Base-by-base conservation (phyloP, 2,797 vertebrate genomes). In the Hephaestus fuliginosus region DNA sequence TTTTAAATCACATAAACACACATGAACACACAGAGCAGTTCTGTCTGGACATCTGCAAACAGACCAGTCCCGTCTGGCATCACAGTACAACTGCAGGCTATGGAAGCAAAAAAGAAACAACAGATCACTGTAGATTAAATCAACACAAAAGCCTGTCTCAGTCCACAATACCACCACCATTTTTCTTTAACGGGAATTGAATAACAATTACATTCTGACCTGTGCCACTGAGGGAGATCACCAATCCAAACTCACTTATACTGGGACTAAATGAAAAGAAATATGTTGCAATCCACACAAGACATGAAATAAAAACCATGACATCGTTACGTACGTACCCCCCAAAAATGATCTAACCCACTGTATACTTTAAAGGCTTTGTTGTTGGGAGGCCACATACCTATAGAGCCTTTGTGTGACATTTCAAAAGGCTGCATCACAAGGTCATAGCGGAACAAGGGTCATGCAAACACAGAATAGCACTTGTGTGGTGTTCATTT, bases 31-130 rank as follows among this genome's bases (percentile, higher is more conserved):
- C 73, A 78, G 74, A 81, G 77, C 85, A 78, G 76, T 78, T 88
- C 79, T 86, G 84, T 91, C 81, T 88, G 88, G 93, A 86, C 86
- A 90, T 89, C 75, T 91, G 90, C 85, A 90, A 93, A 92, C 90
- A 91, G 89, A 88, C 84, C 84, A 60, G 88, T 86, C 89, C 88
- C 82, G 73, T 85, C 88, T 93, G 91, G 92, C 91, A 93, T 94
- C 93, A 93, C 41, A 93, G 93, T 75, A 91, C 85, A 70, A 92
- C 93, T 95, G 91, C 88, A 85, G 94, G 94, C 92, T 82, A 93
- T 94, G 92, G 90, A 94, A 93, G 91, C 82, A 89, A 88, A 92
- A 33, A 84, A 88, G 86, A 93, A 78, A 88, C 86, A 90, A 85
- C 85, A 88, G 83, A 94, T 93, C 91, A 92, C 75, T 88, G 83